phyloP scores from a whole-genome alignment of 2,113 vertebrate species.

The Mirounga angustirostris region DNA sequence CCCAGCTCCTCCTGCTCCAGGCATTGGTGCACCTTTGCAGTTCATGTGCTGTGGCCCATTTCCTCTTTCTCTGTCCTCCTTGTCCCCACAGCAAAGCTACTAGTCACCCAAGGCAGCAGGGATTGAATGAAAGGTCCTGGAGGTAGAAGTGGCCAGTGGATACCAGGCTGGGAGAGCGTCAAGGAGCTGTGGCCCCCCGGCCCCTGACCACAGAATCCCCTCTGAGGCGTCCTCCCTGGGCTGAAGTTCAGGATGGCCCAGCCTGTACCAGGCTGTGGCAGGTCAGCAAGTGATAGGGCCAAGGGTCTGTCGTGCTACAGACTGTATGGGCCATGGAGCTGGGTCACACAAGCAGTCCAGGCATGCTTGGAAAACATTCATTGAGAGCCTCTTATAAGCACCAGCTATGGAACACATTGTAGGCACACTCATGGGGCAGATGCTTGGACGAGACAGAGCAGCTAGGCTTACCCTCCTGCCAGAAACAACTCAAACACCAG shows the following conservation, averaged over 20 bases:
- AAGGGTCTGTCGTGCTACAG: neutral
- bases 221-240: neutral
- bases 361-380: neutral
- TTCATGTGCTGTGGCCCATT: neutral
- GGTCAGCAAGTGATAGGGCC: neutral
- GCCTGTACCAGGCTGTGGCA: neutral
- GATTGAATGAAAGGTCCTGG: neutral
- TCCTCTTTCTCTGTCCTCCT: neutral
- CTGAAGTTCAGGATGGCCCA: too few relatives aligned
- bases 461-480: too few relatives aligned
- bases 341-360: neutral
- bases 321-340: neutral
- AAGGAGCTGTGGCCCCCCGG: too few relatives aligned
- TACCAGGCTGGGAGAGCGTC: too few relatives aligned
- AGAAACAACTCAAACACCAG: too few relatives aligned
- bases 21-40: too few relatives aligned
- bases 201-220: neutral
- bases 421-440: neutral
- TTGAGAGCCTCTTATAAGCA: neutral
- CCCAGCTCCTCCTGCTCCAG: neutral
- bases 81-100: neutral
- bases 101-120: neutral
- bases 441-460: neutral
- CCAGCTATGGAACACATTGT: neutral
- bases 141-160: neutral